These are phyloP conservation scores for Arrhopalites spinosus DNA, from an alignment of 2,888 invertebrate genomes.

Conservation along the genomic window DNA sequence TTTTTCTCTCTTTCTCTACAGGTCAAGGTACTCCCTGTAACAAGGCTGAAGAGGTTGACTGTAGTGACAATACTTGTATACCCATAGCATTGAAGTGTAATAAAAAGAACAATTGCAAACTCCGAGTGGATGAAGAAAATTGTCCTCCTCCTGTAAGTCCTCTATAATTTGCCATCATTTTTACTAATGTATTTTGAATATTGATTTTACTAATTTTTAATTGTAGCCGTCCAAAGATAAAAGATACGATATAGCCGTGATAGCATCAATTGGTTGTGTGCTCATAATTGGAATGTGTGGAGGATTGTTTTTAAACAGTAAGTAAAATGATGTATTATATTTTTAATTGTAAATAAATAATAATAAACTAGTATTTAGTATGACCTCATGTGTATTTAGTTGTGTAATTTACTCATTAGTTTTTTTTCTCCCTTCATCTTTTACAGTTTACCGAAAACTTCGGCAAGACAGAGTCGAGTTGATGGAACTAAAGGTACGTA, in stretches of 20 bases:
- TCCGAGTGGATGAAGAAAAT: slow-evolving; percentile 77
- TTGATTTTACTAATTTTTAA: slow-evolving; percentile 1
- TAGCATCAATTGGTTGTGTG: slow-evolving; percentile 83
- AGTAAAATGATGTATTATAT: too few relatives aligned
- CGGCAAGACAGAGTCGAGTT: slow-evolving; percentile 68
- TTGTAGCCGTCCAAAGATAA: slow-evolving; percentile 24
- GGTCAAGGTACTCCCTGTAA: slow-evolving; percentile 7
- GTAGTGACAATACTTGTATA: slow-evolving; percentile 88
- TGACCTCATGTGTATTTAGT: too few relatives aligned
- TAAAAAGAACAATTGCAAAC: slow-evolving; percentile 75
- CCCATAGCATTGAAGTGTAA: slow-evolving; percentile 72
- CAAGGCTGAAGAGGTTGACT: slow-evolving; percentile 72
- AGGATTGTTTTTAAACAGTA: slow-evolving; percentile 84
- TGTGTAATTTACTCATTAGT: too few relatives aligned
- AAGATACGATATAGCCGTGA: slow-evolving; percentile 74
- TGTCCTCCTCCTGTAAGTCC: slow-evolving; percentile 56
- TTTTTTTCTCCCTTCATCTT: too few relatives aligned
- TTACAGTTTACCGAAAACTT: slow-evolving; percentile 72
- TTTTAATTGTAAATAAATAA: too few relatives aligned
- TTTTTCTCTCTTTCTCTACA: not conserved
- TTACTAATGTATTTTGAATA: not conserved
- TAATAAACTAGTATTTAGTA: too few relatives aligned
- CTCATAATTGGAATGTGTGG: slow-evolving; percentile 87
- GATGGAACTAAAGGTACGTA: slow-evolving; percentile 47
- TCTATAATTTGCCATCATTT: not conserved